phyloP scores from a whole-genome alignment of 2,797 vertebrate genomes.

The Knipowitschia caucasica region DNA sequence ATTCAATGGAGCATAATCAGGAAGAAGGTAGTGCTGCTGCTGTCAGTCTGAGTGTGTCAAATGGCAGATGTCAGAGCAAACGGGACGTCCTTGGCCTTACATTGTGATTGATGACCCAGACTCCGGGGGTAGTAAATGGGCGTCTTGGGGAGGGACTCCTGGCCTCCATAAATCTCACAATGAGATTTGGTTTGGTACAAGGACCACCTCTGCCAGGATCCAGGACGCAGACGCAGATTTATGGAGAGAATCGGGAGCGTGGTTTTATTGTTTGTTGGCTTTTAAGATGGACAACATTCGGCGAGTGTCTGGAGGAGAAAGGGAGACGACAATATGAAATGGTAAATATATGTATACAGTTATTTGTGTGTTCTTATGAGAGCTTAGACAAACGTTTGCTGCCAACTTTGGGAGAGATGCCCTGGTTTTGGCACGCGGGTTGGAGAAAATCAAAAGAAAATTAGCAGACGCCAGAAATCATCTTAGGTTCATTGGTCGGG shows the following conservation, averaged over 20 bases:
- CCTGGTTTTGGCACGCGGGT: too few relatives aligned
- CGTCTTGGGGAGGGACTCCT: conserved; percentile 48
- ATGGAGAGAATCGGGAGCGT: conserved; percentile 34
- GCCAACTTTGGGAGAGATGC: too few relatives aligned
- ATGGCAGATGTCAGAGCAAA: conserved; percentile 63
- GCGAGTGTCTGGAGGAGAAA: conserved; percentile 2
- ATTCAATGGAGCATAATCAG: conserved; percentile 18
- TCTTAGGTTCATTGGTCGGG: too few relatives aligned
- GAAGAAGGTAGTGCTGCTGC: conserved; percentile 36
- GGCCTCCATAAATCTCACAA: conserved; percentile 62
- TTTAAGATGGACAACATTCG: conserved; percentile 9
- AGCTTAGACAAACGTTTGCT: too few relatives aligned
- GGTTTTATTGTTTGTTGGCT: conserved; percentile 13
- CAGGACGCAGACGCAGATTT: conserved; percentile 37
- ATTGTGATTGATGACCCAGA: conserved; percentile 68
- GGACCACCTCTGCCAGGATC: conserved; percentile 24
- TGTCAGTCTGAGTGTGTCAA: conserved; percentile 62
- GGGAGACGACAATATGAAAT: background rate
- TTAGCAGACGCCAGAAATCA: too few relatives aligned
- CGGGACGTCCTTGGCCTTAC: conserved; percentile 63
- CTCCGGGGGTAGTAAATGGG: conserved; percentile 62
- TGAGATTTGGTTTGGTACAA: conserved; percentile 24
- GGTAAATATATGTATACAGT: too few relatives aligned
- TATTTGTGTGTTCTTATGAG: too few relatives aligned
- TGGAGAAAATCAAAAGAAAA: too few relatives aligned